Conservation (phyloP, 2,888 invertebrate genomes). For the Acleris sparsana region DNA sequence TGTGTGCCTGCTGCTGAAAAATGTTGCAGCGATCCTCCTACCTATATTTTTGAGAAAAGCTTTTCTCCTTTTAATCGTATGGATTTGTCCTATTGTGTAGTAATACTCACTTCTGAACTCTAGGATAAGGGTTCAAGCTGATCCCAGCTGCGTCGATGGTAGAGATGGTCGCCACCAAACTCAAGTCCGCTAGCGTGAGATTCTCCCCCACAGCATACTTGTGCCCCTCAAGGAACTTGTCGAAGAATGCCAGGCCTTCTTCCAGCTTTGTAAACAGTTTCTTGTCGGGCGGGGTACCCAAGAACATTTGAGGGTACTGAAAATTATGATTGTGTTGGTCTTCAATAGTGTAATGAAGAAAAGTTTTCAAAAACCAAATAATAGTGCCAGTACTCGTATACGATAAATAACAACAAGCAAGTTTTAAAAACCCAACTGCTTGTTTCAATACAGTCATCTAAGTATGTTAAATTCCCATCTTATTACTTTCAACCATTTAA, state of each 20-base stretch:
- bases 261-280: constrained; percentile 85
- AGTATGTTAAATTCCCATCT: no score
- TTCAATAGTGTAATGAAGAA: no score
- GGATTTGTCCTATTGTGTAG: background rate
- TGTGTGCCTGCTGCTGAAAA: constrained; percentile 20
- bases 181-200: constrained; percentile 89
- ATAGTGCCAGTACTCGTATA: no score
- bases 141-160: constrained; percentile 85
- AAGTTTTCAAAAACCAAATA: no score
- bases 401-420: no score
- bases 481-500: no score
- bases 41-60: constrained; percentile 58
- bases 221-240: constrained; percentile 85
- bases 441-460: no score
- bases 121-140: constrained; percentile 85
- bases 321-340: constrained; percentile 8
- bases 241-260: constrained; percentile 85
- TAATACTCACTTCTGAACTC: constrained; percentile 78
- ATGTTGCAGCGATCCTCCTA: constrained; percentile 36
- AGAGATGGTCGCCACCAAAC: constrained; percentile 86
- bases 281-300: constrained; percentile 80
- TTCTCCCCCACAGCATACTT: constrained; percentile 86
- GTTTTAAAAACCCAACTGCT: no score
- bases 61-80: constrained; percentile 44
- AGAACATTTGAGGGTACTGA: constrained; percentile 83